Evolutionary conservation across 2,797 vertebrate species (phyloP), one percentile per base, ranked within the genome.

Genomic region (Brotula barbata): DNA sequence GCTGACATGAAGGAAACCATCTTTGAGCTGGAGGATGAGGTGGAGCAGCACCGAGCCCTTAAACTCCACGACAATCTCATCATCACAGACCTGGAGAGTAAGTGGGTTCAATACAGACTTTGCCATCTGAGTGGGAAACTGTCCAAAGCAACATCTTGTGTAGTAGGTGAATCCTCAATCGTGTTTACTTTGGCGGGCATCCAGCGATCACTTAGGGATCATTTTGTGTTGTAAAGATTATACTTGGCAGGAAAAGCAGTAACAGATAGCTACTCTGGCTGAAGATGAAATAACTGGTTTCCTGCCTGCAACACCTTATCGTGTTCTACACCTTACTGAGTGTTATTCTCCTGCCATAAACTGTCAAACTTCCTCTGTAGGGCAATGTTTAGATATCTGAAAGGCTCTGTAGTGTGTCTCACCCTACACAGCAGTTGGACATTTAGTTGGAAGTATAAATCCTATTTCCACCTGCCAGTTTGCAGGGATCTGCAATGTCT

Each of bases 31-130:
- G 97, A 99, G 83, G 97, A 99, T 23, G 96, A 99, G 85, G 96
- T 99, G 23, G 96, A 99, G 59, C 96, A 99, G 82, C 96, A 98
- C 65, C 90, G 96, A 50, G 96, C 96, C 5, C 93, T 98, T 28
- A 99, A 99, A 60, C 95, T 99, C 31, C 97, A 99, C 0, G 96
- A 99, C 89, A 98, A 99, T 83, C 95, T 98, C 75, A 94, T 98
- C 62, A 95, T 98, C 81, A 95, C 95, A 0, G 97, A 98, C 73
- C 81, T 99, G 1, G 95, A 98, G 84, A 98, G 97, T 99, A 79
- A 94, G 96, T 90, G 2, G n/a, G 31, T 14, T 10, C 19, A 15
- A 53, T 39, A 23, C 40, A 2, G 15, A 20, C 7, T 10, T 1
- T 28, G 19, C 25, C 16, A 37, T 19, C 5, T 3, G 42, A 34